Conservation (phyloP, 2,113 vertebrate genomes). For the Rhinopithecus roxellana region DNA sequence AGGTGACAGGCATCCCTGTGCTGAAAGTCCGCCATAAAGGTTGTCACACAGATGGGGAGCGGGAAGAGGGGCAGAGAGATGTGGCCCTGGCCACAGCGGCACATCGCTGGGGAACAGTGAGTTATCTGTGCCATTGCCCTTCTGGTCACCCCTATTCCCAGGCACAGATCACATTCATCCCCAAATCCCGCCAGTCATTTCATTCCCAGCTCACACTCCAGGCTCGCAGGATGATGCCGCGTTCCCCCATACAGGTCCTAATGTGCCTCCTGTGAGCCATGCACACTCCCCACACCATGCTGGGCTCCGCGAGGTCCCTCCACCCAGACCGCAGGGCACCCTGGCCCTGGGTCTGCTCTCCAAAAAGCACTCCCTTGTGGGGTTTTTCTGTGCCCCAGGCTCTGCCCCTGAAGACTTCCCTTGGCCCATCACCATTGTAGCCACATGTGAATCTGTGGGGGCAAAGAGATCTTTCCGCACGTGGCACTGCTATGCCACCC, state of each 20-base stretch:
- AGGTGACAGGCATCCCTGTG: background rate
- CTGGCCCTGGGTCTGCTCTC: too few relatives aligned
- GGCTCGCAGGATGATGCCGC: rapidly evolving
- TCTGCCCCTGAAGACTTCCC: background rate
- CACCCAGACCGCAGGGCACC: background rate
- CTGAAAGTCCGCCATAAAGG: too few relatives aligned
- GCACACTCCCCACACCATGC: background rate
- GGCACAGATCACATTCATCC: background rate
- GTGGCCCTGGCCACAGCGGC: background rate
- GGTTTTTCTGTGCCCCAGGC: too few relatives aligned
- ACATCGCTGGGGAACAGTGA: too few relatives aligned
- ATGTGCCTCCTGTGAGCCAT: background rate
- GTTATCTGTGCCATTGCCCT: background rate
- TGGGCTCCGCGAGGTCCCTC: too few relatives aligned
- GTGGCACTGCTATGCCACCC: background rate
- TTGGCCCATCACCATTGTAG: background rate
- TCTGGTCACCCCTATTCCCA: background rate
- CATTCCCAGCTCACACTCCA: background rate
- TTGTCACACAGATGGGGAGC: background rate
- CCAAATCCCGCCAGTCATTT: background rate
- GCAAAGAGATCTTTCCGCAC: background rate
- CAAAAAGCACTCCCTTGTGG: too few relatives aligned
- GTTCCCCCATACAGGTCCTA: background rate
- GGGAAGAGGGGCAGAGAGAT: background rate
- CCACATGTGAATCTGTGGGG: background rate